Conservation (phyloP, 30 jellyfish, hydroid and myxozoan genomes). For the Chrysaora quinquecirrha region DNA sequence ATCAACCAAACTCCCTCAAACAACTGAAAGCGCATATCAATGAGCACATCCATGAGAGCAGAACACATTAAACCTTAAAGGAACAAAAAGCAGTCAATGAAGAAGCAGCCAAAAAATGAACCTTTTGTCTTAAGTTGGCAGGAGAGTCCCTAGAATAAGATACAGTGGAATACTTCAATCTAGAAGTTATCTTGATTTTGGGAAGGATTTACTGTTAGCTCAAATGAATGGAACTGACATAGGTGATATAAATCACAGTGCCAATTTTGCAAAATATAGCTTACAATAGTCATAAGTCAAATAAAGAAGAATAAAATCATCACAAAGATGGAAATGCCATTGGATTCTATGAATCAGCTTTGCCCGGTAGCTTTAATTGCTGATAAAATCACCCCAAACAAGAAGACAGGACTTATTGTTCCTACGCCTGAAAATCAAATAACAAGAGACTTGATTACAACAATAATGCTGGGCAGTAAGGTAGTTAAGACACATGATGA, state of each 20-base stretch:
- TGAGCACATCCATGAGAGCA: slow-evolving; percentile 47
- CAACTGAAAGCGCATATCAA: slow-evolving; percentile 47
- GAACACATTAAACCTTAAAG: slow-evolving; percentile 22
- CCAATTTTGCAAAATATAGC: slow-evolving; percentile 17
- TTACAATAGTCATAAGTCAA: slow-evolving; percentile 10
- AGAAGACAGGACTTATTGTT: slow-evolving; percentile 24
- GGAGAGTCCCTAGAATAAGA: slow-evolving; percentile 24
- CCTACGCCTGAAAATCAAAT: slow-evolving; percentile 3
- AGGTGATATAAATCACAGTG: slow-evolving; percentile 37
- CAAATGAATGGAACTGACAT: slow-evolving; percentile 38
- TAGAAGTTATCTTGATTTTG: slow-evolving; percentile 43
- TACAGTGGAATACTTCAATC: slow-evolving; percentile 27
- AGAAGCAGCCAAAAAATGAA: slow-evolving; percentile 13
- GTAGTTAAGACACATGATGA: slow-evolving; percentile 3
- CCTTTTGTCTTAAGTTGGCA: slow-evolving; percentile 3
- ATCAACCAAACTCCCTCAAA: slow-evolving; percentile 35
- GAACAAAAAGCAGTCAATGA: slow-evolving; percentile 13
- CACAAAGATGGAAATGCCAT: slow-evolving; percentile 8
- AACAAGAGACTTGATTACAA: background rate
- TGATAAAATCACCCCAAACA: slow-evolving; percentile 38
- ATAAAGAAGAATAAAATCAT: slow-evolving; percentile 4
- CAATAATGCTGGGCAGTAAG: slow-evolving; percentile 7
- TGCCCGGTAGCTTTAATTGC: slow-evolving; percentile 46
- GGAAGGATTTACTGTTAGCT: slow-evolving; percentile 41
- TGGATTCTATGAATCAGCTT: slow-evolving; percentile 15